A percentile compares a stretch with the other conserved stretches of the same genome.
Conservation (phyloP, 2,888 invertebrate species). For the Xestia rhomboidea region DNA sequence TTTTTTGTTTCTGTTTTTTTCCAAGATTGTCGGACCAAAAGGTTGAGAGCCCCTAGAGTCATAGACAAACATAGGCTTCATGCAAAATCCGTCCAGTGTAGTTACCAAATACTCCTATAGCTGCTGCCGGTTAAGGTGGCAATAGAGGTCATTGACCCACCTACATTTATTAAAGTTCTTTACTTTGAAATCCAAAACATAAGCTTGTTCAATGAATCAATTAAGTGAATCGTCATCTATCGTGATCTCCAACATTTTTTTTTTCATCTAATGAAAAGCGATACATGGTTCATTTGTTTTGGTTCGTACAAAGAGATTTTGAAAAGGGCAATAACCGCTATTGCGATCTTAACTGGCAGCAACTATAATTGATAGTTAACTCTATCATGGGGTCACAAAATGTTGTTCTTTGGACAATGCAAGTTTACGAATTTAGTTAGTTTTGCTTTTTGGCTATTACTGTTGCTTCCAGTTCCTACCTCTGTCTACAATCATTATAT, state of each 20-base stretch:
- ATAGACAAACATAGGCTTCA: neutral
- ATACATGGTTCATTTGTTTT: too few relatives aligned
- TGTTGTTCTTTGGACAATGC: neutral
- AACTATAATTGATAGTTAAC: neutral
- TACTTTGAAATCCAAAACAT: too few relatives aligned
- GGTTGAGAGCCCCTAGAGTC: neutral
- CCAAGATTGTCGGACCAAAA: neutral
- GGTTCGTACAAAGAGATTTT: too few relatives aligned
- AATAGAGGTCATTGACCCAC: too few relatives aligned
- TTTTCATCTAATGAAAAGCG: too few relatives aligned
- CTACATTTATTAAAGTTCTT: too few relatives aligned
- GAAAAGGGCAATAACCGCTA: too few relatives aligned
- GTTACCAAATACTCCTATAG: neutral
- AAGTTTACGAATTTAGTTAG: neutral
- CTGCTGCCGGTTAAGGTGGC: too few relatives aligned
- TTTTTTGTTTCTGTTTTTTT: neutral
- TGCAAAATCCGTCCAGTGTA: neutral
- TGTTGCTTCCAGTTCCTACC: conserved; percentile 8
- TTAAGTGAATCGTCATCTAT: too few relatives aligned
- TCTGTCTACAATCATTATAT: neutral
- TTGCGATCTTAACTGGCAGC: too few relatives aligned
- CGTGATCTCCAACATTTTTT: too few relatives aligned
- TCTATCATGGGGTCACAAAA: neutral
- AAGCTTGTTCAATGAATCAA: too few relatives aligned
- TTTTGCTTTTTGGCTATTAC: neutral